phyloP scores from a whole-genome alignment of 2,113 vertebrate genomes.

The Labeo rohita region DNA sequence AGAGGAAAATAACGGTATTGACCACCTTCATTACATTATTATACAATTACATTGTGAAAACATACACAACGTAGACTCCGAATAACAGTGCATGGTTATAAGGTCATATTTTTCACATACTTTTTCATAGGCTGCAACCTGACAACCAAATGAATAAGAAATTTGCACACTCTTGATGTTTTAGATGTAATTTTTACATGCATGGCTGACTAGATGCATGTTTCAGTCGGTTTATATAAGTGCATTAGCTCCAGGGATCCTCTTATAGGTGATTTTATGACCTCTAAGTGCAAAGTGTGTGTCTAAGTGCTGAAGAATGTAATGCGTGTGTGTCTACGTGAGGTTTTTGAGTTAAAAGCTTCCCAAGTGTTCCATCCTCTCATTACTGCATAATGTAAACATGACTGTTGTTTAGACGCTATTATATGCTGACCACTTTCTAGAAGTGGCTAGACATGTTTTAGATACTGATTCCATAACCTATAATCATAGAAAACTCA shows the following conservation, averaged over 20 bases:
- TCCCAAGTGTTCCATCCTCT: neutral
- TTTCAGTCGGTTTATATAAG: neutral
- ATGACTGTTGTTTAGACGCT: neutral
- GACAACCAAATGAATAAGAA: neutral
- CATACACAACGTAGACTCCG: neutral
- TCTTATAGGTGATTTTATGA: conserved; percentile 23
- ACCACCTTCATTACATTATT: neutral
- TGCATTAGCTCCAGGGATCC: conserved; percentile 23
- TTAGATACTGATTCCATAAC: neutral
- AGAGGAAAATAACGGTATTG: neutral
- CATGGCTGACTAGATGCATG: neutral
- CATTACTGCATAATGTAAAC: conserved; percentile 25
- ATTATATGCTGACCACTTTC: neutral
- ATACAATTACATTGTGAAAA: neutral
- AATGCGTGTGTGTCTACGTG: conserved; percentile 5
- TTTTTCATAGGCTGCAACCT: neutral
- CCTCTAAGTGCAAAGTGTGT: conserved; percentile 33
- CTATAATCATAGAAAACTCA: neutral
- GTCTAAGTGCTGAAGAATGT: conserved; percentile 21
- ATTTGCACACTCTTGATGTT: neutral
- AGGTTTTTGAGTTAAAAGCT: conserved; percentile 18
- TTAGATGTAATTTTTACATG: neutral
- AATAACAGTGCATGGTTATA: neutral
- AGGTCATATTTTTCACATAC: neutral
- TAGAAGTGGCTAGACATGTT: neutral